phyloP scores from a whole-genome alignment of 2,113 vertebrate species.

The Silurus glanis region DNA sequence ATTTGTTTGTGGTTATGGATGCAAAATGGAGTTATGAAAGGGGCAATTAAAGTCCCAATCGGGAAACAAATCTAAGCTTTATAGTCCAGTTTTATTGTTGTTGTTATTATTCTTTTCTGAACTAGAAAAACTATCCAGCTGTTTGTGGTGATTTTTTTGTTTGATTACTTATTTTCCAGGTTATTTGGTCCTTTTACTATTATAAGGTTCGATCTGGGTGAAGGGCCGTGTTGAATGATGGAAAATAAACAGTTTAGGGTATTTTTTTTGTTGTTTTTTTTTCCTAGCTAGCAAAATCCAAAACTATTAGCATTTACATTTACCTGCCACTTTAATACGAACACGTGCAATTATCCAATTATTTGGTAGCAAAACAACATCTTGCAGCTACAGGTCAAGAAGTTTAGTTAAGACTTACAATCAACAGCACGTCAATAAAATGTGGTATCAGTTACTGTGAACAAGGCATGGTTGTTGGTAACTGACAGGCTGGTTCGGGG shows the following conservation, averaged over 20 bases:
- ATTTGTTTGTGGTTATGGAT: constrained; percentile 31
- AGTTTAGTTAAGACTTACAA: background rate
- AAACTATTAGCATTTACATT: background rate
- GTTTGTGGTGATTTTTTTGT: background rate
- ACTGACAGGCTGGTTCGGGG: background rate
- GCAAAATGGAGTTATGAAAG: constrained; percentile 24
- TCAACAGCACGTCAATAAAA: background rate
- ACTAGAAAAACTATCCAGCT: background rate
- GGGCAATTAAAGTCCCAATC: constrained; percentile 25
- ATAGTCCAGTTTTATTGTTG: background rate
- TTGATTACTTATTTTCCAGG: background rate
- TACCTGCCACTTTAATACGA: background rate
- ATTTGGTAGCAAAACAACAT: background rate
- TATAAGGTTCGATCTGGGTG: background rate
- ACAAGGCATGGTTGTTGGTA: background rate
- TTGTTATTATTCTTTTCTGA: constrained; percentile 22
- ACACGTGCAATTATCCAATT: background rate
- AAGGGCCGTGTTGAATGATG: background rate
- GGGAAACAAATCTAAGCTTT: background rate
- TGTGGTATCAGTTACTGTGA: background rate
- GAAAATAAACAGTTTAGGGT: no score
- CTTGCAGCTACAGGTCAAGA: background rate
- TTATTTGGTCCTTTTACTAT: background rate
- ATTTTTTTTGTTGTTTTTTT: no score
- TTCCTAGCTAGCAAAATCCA: background rate